Conservation (phyloP, 1,140 invertebrate genomes). For the Mylabris phalerata region DNA sequence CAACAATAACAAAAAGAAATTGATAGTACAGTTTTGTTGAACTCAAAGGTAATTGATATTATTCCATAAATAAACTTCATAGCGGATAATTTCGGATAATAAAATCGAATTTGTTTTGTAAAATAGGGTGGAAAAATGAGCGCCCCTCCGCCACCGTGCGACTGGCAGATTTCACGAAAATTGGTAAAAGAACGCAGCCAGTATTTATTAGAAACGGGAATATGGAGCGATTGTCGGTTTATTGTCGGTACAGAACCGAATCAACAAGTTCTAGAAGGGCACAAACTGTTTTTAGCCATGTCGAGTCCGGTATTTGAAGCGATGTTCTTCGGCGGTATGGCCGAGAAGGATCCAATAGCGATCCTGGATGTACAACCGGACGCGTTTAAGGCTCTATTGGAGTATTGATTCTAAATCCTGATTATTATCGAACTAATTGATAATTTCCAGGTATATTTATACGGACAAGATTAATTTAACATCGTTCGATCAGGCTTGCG, state of each 20-base stretch:
- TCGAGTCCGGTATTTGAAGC: constrained; percentile 75
- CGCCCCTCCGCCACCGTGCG: constrained; percentile 42
- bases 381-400: constrained; percentile 69
- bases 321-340: constrained; percentile 71
- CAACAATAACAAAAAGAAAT: too few species aligned
- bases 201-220: constrained; percentile 63
- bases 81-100: too few species aligned
- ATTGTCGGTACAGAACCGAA: constrained; percentile 72
- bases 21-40: too few species aligned
- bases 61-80: too few species aligned
- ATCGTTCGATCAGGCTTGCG: constrained; percentile 76
- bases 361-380: constrained; percentile 79
- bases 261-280: constrained; percentile 63
- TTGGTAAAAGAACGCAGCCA: constrained; percentile 61
- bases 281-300: constrained; percentile 77
- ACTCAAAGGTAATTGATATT: too few species aligned
- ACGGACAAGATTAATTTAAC: constrained; percentile 69
- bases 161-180: constrained; percentile 68
- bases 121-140: constrained; percentile 23
- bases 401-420: constrained; percentile 43
- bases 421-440: background rate
- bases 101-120: too few species aligned
- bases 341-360: constrained; percentile 63
- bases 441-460: constrained; percentile 66
- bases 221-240: constrained; percentile 76